Percentiles rank a stretch among this genome's conserved stretches.
These are phyloP conservation scores for Nettapus auritus DNA, from an alignment of 2,113 vertebrate species.

Conservation along the genomic window DNA sequence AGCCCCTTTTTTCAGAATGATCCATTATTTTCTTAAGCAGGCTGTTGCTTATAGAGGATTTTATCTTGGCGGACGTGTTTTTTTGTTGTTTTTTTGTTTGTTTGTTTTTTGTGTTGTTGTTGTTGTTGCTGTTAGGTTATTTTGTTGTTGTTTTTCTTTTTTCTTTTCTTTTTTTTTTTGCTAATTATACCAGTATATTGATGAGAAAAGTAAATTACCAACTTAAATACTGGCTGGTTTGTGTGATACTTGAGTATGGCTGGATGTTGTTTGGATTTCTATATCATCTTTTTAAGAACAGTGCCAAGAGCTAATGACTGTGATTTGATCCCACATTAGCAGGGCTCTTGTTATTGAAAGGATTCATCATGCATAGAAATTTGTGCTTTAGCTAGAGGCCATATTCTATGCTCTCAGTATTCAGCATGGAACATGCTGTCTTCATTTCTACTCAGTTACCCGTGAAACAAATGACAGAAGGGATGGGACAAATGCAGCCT, in stretches of 20 bases:
- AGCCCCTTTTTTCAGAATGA: not conserved
- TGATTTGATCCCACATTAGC: slow-evolving; percentile 59
- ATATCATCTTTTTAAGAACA: slow-evolving; percentile 3
- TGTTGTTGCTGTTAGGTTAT: not conserved
- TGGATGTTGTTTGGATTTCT: not conserved
- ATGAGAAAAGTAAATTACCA: slow-evolving; percentile 8
- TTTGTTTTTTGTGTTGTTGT: not conserved
- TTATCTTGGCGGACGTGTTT: not conserved
- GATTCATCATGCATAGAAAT: slow-evolving; percentile 76
- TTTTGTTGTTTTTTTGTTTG: too few species aligned
- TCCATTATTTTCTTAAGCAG: slow-evolving; percentile 25
- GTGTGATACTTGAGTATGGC: not conserved
- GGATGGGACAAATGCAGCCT: slow-evolving; percentile 39
- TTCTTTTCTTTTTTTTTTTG: not conserved
- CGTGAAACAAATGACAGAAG: slow-evolving; percentile 68
- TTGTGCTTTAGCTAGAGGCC: slow-evolving; percentile 71
- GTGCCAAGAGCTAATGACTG: slow-evolving; percentile 43
- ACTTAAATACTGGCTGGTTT: not conserved
- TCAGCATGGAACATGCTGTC: not conserved
- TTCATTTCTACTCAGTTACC: slow-evolving; percentile 69
- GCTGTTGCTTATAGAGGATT: not conserved
- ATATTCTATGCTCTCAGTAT: not conserved
- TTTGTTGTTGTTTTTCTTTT: too few species aligned
- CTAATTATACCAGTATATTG: not conserved
- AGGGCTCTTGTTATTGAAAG: slow-evolving; percentile 71